Evolutionary conservation across 2,797 vertebrate species (phyloP), one percentile per base, ranked within the genome.

Genomic region (Nyctalus aviator): DNA sequence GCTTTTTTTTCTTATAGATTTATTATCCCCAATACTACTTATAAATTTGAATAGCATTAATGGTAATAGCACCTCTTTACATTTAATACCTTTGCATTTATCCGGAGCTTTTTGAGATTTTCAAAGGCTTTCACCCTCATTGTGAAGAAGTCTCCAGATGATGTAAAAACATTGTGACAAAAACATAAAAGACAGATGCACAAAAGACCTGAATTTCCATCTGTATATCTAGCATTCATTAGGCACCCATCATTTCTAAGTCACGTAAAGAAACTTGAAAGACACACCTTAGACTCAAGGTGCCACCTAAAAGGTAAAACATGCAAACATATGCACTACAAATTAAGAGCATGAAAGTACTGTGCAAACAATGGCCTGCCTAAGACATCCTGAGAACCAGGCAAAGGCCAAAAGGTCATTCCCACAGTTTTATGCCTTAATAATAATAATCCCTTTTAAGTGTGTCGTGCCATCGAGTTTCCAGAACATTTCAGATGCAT

Each of bases 211-310:
- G 59, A 78, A 62, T 90, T 90, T 77, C 87, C 75, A 27, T 87
- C 77, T 94, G 23, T 76, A 30, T 23, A 87, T 66, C 53, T 84
- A 84, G 71, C 53, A 83, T 71, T 77, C 84, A 41, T 64, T 85
- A 48, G 55, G 32, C 35, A 94, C 62, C 41, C 69, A 88, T 91
- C 73, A 91, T 59, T 75, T 96, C 76, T 85, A 91, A 87, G 50
- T 84, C 84, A 76, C 64, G 14, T 84, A 85, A 95, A 95, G 81
- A 96, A 94, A 78, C 41, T 75, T 89, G 62, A 82, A 94, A 82
- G 87, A 84, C 62, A 96, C 69, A 91, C 87, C 68, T 78, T 92
- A 71, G 76, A 81, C 50, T 92, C 86, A 94, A 95, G 84, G 3
- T 59, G 35, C 27, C 77, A 84, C 71, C 53, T 89, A 48, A 84